These are phyloP conservation scores for Serranus cabrilla DNA, from an alignment of 2,797 vertebrate genomes.

Conservation along the genomic window DNA sequence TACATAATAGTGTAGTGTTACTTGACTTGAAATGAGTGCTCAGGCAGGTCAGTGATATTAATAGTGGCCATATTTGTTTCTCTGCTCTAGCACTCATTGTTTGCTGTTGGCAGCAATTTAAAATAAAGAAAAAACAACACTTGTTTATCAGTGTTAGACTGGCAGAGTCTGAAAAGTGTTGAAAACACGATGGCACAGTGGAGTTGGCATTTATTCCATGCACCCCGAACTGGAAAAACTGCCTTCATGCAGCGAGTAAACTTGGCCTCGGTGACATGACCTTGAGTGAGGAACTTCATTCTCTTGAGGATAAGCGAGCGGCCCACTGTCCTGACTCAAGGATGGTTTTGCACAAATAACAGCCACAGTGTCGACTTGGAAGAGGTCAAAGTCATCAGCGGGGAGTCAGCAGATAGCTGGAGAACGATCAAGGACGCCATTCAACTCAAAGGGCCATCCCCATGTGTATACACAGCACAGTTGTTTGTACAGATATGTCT, in stretches of 20 bases:
- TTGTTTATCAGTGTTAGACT: too few relatives aligned
- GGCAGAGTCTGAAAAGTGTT: too few relatives aligned
- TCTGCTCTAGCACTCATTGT: too few relatives aligned
- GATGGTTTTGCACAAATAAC: background rate
- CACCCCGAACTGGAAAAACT: background rate
- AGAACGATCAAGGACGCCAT: background rate
- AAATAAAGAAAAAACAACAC: too few relatives aligned
- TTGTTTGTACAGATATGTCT: constrained; percentile 30
- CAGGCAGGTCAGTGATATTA: too few relatives aligned
- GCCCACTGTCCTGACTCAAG: background rate
- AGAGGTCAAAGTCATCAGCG: background rate
- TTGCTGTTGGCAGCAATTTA: too few relatives aligned
- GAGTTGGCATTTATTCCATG: background rate
- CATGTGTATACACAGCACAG: constrained; percentile 4
- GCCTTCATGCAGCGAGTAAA: background rate
- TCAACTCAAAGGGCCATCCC: background rate
- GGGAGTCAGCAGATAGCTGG: background rate
- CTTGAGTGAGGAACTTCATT: background rate
- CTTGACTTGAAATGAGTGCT: too few relatives aligned
- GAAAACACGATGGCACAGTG: background rate
- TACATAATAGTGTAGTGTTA: too few relatives aligned
- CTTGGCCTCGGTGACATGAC: background rate
- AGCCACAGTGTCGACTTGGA: background rate
- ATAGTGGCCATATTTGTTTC: too few relatives aligned
- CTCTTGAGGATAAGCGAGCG: background rate